phyloP scores from a whole-genome alignment of 2,113 vertebrate species.

The Albula glossodonta region DNA sequence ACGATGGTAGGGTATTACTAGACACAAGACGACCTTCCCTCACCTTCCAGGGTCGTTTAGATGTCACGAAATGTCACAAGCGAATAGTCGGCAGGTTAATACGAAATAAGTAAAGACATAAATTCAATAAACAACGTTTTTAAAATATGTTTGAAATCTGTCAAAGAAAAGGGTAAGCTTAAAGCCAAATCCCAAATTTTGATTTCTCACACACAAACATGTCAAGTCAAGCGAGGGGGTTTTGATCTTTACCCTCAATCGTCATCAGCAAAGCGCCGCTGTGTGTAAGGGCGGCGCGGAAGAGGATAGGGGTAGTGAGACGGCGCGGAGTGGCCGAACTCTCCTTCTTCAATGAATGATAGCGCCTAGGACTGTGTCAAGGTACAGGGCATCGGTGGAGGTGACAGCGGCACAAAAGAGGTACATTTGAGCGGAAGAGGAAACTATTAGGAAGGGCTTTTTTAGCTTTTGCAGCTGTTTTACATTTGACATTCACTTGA shows the following conservation, averaged over 20 bases:
- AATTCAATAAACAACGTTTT: too few species aligned
- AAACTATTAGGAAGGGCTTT: background rate
- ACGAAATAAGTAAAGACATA: too few species aligned
- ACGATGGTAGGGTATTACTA: too few species aligned
- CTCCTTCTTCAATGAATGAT: background rate
- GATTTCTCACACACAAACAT: too few species aligned
- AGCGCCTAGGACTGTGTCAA: background rate
- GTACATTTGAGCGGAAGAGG: background rate
- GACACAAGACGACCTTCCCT: too few species aligned
- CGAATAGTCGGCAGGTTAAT: too few species aligned
- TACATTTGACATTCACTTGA: background rate
- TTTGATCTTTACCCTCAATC: background rate
- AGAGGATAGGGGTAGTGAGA: background rate
- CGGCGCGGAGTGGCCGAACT: background rate
- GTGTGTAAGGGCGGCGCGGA: background rate
- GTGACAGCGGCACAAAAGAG: background rate
- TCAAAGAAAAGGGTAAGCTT: too few species aligned
- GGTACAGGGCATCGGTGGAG: background rate
- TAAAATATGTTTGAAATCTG: too few species aligned
- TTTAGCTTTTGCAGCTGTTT: background rate
- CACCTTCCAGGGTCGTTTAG: too few species aligned
- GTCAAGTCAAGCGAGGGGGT: too few species aligned
- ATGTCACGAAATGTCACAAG: too few species aligned
- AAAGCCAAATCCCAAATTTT: too few species aligned
- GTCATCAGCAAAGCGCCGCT: slow-evolving; percentile 22